Percentiles rank a stretch among this genome's conserved stretches.
phyloP scores from a whole-genome alignment of 2,113 vertebrate species.

The Thomomys bottae region DNA sequence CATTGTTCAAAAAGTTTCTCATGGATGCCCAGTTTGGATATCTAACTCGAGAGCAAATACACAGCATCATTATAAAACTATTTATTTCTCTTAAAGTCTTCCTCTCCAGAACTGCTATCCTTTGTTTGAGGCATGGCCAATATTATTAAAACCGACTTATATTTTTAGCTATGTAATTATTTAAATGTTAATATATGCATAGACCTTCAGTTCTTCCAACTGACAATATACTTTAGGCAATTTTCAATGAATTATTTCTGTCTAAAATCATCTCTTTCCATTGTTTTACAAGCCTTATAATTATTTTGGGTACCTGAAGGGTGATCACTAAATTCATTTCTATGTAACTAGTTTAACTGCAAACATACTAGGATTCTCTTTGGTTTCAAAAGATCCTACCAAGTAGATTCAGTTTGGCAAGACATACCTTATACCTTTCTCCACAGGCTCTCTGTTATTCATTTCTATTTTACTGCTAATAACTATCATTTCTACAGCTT shows the following conservation, averaged over 20 bases:
- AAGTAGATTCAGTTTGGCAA: slow-evolving; percentile 19
- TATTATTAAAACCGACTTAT: slow-evolving; percentile 19
- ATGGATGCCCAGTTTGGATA: neutral
- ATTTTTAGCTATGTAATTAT: slow-evolving; percentile 25
- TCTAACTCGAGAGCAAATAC: neutral
- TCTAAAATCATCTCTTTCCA: slow-evolving; percentile 23
- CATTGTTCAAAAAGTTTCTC: slow-evolving; percentile 23
- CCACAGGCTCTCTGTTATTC: neutral
- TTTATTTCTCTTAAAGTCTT: neutral
- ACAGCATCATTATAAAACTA: neutral
- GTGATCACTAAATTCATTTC: neutral
- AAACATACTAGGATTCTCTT: neutral
- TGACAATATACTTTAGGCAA: neutral
- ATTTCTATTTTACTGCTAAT: neutral
- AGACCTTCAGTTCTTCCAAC: neutral
- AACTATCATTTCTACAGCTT: slow-evolving; percentile 28
- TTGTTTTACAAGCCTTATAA: neutral
- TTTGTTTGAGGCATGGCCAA: slow-evolving; percentile 5
- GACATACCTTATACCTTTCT: neutral
- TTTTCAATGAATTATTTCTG: neutral
- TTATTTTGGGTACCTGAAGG: neutral
- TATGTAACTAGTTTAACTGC: slow-evolving; percentile 15
- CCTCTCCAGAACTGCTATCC: neutral
- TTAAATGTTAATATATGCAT: neutral
- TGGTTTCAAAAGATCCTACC: slow-evolving; percentile 3